phyloP scores from a whole-genome alignment of 35 echinoderm and acorn worm species.

The Heliocidaris tuberculata region DNA sequence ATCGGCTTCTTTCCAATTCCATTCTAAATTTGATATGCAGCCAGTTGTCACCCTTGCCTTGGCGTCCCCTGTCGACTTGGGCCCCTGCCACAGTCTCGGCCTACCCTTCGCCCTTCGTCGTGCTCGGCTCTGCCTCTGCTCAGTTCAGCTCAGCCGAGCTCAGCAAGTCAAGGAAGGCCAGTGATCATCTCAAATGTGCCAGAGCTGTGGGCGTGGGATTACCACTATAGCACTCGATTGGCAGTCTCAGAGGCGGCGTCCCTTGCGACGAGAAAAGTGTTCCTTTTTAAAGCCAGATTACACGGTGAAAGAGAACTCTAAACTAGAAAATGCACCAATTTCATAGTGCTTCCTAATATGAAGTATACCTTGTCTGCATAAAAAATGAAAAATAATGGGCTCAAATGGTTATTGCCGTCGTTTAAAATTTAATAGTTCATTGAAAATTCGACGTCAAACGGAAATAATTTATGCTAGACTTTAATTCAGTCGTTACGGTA shows the following conservation, averaged over 20 bases:
- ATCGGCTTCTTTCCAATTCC: too few species aligned
- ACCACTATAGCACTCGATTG: neutral
- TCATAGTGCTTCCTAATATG: neutral
- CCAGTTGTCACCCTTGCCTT: too few species aligned
- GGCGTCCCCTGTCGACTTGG: too few species aligned
- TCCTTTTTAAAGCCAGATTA: neutral
- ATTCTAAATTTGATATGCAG: too few species aligned
- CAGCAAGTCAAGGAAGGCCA: too few species aligned
- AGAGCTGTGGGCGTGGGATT: neutral
- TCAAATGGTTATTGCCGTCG: neutral
- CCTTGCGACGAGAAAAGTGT: neutral
- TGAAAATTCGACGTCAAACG: neutral
- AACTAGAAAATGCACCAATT: neutral
- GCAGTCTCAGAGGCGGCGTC: neutral
- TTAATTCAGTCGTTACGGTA: neutral
- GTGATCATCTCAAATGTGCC: neutral
- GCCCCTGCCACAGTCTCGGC: too few species aligned
- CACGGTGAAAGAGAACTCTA: neutral
- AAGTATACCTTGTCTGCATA: neutral
- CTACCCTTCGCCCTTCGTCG: too few species aligned
- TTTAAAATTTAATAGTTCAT: neutral
- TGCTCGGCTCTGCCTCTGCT: too few species aligned
- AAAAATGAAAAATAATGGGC: neutral
- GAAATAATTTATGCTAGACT: neutral
- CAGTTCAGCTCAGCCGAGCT: too few species aligned